Base-by-base conservation (phyloP, 2,113 vertebrate species). In the Amblyopsis rosae region DNA sequence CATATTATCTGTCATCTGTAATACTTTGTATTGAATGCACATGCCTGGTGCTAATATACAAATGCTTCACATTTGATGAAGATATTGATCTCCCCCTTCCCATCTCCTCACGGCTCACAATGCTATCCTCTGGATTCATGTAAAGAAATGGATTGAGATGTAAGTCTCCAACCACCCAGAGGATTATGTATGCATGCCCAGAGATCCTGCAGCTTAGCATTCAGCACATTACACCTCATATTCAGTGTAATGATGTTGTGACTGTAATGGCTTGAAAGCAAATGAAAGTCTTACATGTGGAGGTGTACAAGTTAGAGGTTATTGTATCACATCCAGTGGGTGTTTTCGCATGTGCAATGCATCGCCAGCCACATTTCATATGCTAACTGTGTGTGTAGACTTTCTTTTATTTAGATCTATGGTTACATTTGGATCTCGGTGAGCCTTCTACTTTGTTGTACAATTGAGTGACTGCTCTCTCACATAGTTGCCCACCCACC, bases 81-180 rank as follows among this genome's bases (percentile, higher is more conserved):
- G 56, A 75, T 82, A 87, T 88, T 86, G 85, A 88, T 90, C 73
- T 73, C 12, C 72, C 48, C 58, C 46, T 73, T 80, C 77, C 58
- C 46, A 75, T 80, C 77, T 74, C 81, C 67, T 60, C 12, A 33
- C 66, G 82, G 82, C 76, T 80, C 82, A 80, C 66, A 69, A 73
- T 77, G 85, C 86, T 86, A 86, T 90, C 77, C 77, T 62, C 49
- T 77, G 86, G 77, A 88, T 90, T 90, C 86, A 83, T 69, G 69
- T 75, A 73, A 60, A 77, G 81, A 81, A 79, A 84, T 87, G 77
- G 64, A 88, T 85, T 84, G 76, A 79, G 72, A 53, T 87, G 46
- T 67, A 46, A 57, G 50, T 65, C 62, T 53, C 49, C 26, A 47
- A 48, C 15, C 45, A 47, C 47, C 32, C 11, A 12, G 47, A 60